These are phyloP conservation scores for Drosophila stalkeri DNA, from an alignment of 2,888 invertebrate species.

Conservation along the genomic window DNA sequence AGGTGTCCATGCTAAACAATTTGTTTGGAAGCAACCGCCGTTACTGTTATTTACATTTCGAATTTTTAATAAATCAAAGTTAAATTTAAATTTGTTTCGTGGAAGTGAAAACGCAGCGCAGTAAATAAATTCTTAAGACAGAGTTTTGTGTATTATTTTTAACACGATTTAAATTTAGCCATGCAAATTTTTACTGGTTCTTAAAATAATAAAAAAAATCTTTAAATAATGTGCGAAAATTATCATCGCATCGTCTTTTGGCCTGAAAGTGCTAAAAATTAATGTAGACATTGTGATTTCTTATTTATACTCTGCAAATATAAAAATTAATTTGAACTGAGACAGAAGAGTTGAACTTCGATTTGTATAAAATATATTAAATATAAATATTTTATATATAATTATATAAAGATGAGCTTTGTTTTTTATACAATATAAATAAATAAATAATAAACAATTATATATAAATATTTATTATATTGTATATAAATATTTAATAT, in stretches of 20 bases:
- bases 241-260: background rate
- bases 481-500: no score
- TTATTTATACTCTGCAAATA: background rate
- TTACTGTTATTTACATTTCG: background rate
- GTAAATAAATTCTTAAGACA: background rate
- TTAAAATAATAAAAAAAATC: background rate
- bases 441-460: no score
- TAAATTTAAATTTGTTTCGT: background rate
- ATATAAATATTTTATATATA: no score
- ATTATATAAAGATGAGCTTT: no score
- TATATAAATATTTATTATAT: no score
- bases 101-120: background rate
- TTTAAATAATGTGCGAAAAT: conserved; percentile 2
- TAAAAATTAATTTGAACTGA: no score
- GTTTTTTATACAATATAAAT: no score
- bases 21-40: background rate
- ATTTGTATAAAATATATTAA: no score
- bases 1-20: background rate
- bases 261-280: background rate
- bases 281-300: no score
- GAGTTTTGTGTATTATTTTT: background rate
- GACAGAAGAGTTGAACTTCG: no score
- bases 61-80: background rate
- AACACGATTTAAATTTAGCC: background rate
- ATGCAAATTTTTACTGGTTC: background rate